Evolutionary conservation across 2,113 vertebrate genomes (phyloP).

Genomic region (Ceyx margarethae): DNA sequence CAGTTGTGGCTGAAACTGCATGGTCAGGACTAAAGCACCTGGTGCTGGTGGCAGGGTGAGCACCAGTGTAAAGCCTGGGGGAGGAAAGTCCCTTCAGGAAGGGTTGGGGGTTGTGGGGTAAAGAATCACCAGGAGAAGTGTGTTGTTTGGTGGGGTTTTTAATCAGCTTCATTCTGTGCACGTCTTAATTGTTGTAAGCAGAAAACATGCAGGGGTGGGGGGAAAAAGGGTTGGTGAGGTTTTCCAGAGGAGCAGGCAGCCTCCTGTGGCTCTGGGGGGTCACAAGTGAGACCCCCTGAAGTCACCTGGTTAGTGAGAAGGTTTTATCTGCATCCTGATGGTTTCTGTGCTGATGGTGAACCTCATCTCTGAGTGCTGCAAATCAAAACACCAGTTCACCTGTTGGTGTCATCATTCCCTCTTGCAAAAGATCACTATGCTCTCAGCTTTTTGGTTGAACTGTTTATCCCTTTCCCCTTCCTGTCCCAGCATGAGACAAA

Average conservation of each 20-base stretch:
- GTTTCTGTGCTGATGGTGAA: not conserved
- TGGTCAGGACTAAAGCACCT: not conserved
- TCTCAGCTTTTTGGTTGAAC: accelerated
- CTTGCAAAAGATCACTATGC: not conserved
- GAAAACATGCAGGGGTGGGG: not conserved
- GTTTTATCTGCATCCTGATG: not conserved
- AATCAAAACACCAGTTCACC: not conserved
- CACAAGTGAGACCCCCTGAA: not conserved
- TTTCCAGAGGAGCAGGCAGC: not conserved
- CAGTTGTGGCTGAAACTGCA: not conserved
- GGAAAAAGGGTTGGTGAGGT: not conserved
- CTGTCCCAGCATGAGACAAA: not conserved
- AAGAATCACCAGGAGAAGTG: not conserved
- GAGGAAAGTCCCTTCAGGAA: not conserved
- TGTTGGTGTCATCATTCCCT: not conserved
- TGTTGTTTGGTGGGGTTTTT: not conserved
- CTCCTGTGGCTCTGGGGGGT: not conserved
- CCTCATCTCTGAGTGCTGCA: not conserved
- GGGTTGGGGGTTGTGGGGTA: not conserved
- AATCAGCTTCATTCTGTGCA: not conserved
- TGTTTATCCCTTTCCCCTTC: not conserved
- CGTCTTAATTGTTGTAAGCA: not conserved
- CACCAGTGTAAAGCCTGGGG: not conserved
- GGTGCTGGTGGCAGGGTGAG: not conserved
- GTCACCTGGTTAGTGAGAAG: not conserved